Conservation (phyloP, 2,888 invertebrate genomes). For the Isotomurus palustris region DNA sequence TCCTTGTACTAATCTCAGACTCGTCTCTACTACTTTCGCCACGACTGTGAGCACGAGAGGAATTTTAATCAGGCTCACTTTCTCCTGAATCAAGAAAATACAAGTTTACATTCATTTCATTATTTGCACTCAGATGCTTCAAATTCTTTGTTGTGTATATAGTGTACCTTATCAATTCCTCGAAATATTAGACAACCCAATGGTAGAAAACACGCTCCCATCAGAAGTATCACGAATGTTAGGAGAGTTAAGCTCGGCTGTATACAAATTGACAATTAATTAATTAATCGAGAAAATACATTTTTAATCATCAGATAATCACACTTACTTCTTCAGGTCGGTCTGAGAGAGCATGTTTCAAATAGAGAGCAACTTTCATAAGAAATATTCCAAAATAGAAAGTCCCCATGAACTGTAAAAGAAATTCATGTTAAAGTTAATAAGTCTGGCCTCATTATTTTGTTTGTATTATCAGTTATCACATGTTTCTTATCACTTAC, state of each 20-base stretch:
- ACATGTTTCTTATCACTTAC: background rate
- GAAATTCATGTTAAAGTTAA: background rate
- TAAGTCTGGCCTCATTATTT: background rate
- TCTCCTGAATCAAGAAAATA: slow-evolving; percentile 2
- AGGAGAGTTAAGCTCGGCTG: background rate
- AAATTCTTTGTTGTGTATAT: background rate
- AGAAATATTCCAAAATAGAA: background rate
- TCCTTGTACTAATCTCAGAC: background rate
- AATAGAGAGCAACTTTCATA: background rate
- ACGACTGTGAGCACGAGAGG: background rate
- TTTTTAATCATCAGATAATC: background rate
- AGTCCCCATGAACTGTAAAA: slow-evolving; percentile 6
- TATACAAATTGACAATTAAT: background rate
- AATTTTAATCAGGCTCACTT: background rate
- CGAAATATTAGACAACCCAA: slow-evolving; percentile 4
- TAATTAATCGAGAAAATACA: background rate
- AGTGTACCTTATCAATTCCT: slow-evolving; percentile 5
- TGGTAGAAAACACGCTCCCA: slow-evolving; percentile 3
- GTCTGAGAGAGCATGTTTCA: background rate
- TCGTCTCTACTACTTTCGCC: background rate
- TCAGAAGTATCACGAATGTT: background rate
- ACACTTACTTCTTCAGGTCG: slow-evolving; percentile 5
- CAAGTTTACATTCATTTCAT: background rate
- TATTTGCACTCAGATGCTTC: background rate
- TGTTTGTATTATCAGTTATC: background rate